A percentile compares a stretch with the other conserved stretches of the same genome.
These are phyloP conservation scores for Gibbula magus DNA, from an alignment of 2,888 invertebrate species.

Conservation along the genomic window DNA sequence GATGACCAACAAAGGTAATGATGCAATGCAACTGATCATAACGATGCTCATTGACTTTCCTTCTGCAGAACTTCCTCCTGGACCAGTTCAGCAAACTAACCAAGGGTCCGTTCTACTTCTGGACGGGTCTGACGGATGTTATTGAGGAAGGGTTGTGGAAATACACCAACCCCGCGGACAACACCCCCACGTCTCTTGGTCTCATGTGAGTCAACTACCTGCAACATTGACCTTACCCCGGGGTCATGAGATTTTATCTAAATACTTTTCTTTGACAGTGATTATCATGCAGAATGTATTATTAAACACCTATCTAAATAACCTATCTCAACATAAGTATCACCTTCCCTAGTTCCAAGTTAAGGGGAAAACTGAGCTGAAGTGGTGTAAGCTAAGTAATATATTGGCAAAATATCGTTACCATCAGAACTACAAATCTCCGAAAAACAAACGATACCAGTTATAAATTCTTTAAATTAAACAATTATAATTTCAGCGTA, in stretches of 20 bases:
- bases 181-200: neutral
- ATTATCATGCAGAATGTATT: neutral
- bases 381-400: too few relatives aligned
- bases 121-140: slow-evolving; percentile 48
- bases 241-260: too few relatives aligned
- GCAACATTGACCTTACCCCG: neutral
- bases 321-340: neutral
- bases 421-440: too few relatives aligned
- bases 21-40: neutral
- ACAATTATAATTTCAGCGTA: too few relatives aligned
- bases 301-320: neutral
- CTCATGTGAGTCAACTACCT: slow-evolving; percentile 30
- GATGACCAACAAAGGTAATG: too few relatives aligned
- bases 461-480: too few relatives aligned
- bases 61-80: slow-evolving; percentile 37
- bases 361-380: too few relatives aligned
- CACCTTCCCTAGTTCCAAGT: too few relatives aligned
- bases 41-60: neutral
- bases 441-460: too few relatives aligned
- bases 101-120: slow-evolving; percentile 35
- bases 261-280: neutral
- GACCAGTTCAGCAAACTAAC: slow-evolving; percentile 23
- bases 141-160: slow-evolving; percentile 45
- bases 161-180: neutral
- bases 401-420: too few relatives aligned